phyloP scores from a whole-genome alignment of 2,888 invertebrate genomes.

The Acanthosepion lycidas region DNA sequence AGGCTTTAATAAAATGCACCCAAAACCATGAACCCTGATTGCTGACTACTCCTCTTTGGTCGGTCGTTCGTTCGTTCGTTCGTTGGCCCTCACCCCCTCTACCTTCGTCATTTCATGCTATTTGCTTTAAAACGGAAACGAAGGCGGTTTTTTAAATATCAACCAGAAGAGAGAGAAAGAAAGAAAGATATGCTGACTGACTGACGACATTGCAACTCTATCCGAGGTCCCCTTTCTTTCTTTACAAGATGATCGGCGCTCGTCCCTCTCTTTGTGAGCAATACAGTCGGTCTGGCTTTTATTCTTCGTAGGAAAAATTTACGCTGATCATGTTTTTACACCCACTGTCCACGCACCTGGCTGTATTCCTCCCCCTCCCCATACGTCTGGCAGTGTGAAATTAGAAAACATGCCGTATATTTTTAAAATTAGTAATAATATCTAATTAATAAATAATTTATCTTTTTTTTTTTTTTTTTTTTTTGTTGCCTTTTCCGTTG shows the following conservation, averaged over 20 bases:
- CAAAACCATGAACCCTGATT: neutral
- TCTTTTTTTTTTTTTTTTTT: too few species aligned
- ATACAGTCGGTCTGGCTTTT: too few species aligned
- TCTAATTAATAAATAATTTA: too few species aligned
- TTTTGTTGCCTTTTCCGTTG: too few species aligned
- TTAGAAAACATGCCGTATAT: too few species aligned
- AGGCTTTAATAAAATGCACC: neutral
- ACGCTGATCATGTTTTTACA: neutral
- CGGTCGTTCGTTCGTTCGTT: neutral
- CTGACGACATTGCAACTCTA: neutral
- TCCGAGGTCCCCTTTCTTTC: neutral
- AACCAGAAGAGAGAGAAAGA: neutral
- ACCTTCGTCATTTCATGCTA: neutral
- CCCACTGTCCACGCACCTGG: neutral
- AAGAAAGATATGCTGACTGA: neutral
- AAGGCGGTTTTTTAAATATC: slow-evolving; percentile 18
- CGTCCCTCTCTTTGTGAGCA: neutral
- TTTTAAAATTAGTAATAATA: too few species aligned
- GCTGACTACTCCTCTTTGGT: neutral
- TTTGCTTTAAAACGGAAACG: slow-evolving; percentile 33
- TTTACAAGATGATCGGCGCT: neutral
- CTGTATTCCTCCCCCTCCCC: neutral
- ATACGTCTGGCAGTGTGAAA: neutral
- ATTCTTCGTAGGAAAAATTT: neutral
- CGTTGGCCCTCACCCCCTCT: neutral